phyloP scores from a whole-genome alignment of 2,113 vertebrate genomes.

The Columbina picui region DNA sequence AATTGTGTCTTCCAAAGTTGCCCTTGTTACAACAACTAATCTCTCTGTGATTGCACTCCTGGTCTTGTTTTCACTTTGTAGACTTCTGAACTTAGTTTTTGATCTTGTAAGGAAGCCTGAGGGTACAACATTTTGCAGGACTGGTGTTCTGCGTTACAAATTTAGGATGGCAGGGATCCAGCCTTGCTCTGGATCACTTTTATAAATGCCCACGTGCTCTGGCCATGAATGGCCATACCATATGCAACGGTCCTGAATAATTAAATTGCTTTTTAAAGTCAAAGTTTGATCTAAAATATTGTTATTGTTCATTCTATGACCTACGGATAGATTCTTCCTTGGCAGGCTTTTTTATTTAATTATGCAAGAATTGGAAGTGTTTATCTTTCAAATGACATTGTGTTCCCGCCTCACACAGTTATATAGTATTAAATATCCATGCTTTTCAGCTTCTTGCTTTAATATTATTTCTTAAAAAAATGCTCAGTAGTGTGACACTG shows the following conservation, averaged over 20 bases:
- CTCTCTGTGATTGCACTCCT: background rate
- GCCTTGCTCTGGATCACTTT: background rate
- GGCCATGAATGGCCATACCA: background rate
- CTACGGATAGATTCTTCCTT: background rate
- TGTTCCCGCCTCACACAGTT: background rate
- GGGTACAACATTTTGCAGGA: background rate
- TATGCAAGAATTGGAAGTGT: background rate
- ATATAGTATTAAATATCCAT: background rate
- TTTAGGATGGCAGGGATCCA: background rate
- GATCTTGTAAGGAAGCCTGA: background rate
- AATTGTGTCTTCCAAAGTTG: background rate
- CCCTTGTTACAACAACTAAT: background rate
- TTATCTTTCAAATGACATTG: background rate
- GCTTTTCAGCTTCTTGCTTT: background rate
- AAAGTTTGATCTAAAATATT: background rate
- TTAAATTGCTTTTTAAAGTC: background rate
- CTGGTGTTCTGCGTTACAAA: background rate
- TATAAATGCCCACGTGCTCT: background rate
- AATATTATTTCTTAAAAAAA: background rate
- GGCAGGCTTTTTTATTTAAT: conserved; percentile 7
- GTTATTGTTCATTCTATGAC: background rate
- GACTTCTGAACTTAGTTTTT: background rate
- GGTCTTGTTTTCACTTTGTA: background rate
- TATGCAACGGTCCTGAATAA: background rate
- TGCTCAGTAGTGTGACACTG: background rate